Percentiles rank a stretch among this genome's conserved stretches.
Conservation (phyloP, 35 echinoderm and acorn worm species). For the Ptychodera flava region DNA sequence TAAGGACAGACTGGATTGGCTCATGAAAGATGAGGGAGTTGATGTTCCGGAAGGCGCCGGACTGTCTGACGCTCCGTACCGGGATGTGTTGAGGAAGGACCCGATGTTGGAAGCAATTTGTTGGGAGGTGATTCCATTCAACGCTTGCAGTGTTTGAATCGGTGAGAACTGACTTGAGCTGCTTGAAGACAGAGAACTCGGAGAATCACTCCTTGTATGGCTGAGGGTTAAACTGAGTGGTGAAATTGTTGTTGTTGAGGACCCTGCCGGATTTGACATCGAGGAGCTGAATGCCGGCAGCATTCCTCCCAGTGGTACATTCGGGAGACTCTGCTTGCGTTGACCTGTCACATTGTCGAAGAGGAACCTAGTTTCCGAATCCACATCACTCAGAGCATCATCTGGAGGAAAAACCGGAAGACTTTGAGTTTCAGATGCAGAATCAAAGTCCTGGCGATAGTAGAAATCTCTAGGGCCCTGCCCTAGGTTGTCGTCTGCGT, state of each 20-base stretch:
- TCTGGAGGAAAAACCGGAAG: conserved; percentile 63
- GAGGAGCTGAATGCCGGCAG: background rate
- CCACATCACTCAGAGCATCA: conserved; percentile 68
- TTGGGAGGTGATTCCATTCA: conserved; percentile 6
- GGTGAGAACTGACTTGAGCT: conserved; percentile 58
- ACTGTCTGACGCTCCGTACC: background rate
- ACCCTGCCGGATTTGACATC: background rate
- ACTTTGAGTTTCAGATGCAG: conserved; percentile 63
- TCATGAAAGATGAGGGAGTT: conserved; percentile 68
- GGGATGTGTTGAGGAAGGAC: background rate
- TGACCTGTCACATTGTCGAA: background rate
- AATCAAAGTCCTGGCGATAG: background rate
- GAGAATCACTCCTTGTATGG: background rate
- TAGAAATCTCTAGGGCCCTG: background rate
- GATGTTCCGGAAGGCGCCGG: conserved; percentile 57
- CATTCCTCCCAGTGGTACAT: conserved; percentile 6
- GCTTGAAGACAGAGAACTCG: conserved; percentile 14
- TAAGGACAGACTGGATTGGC: conserved; percentile 48
- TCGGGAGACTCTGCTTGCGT: background rate
- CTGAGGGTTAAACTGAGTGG: conserved; percentile 7
- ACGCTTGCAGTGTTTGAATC: conserved; percentile 17
- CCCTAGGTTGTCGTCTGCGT: background rate
- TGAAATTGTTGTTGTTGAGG: background rate
- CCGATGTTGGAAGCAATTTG: conserved; percentile 17
- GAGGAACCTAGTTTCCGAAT: conserved; percentile 48